Evolutionary conservation across 2,888 invertebrate genomes (phyloP).

Genomic region (Ornithoptera priamus): DNA sequence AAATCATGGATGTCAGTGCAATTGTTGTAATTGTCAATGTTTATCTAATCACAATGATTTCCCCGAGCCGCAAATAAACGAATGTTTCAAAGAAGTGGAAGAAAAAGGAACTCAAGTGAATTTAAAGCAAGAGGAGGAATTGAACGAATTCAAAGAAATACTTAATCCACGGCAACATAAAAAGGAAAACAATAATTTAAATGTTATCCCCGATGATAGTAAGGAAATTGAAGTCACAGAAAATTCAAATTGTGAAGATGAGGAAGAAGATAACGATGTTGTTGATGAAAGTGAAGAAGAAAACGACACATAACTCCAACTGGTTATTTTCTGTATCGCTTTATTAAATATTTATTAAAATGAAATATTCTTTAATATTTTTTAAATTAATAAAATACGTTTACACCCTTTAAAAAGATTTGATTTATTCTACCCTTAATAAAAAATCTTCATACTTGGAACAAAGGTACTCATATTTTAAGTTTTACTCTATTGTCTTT

Average conservation of each 20-base stretch:
- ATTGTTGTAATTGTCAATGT: slow-evolving; percentile 37
- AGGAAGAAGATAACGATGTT: slow-evolving; percentile 30
- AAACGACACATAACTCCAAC: slow-evolving; percentile 16
- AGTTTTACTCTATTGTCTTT: background rate
- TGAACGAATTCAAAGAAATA: slow-evolving; percentile 32
- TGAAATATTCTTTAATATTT: background rate
- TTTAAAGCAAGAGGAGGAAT: slow-evolving; percentile 25
- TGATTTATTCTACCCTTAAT: background rate
- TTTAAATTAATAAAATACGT: background rate
- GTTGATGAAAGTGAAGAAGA: slow-evolving; percentile 40
- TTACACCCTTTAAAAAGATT: background rate
- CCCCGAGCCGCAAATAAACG: slow-evolving; percentile 40
- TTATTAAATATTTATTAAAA: background rate
- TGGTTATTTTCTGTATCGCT: background rate
- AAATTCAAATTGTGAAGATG: slow-evolving; percentile 33
- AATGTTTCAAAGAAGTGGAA: slow-evolving; percentile 51
- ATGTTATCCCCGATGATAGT: slow-evolving; percentile 36
- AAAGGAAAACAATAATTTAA: slow-evolving; percentile 31
- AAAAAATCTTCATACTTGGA: background rate
- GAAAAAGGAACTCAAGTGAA: slow-evolving; percentile 35
- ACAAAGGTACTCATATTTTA: background rate
- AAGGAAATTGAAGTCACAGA: slow-evolving; percentile 43
- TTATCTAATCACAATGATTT: slow-evolving; percentile 30
- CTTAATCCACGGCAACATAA: slow-evolving; percentile 33
- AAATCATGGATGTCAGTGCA: slow-evolving; percentile 40